These are phyloP conservation scores for Enteromius fasciolatus DNA, from an alignment of 2,797 vertebrate species.

Conservation along the genomic window DNA sequence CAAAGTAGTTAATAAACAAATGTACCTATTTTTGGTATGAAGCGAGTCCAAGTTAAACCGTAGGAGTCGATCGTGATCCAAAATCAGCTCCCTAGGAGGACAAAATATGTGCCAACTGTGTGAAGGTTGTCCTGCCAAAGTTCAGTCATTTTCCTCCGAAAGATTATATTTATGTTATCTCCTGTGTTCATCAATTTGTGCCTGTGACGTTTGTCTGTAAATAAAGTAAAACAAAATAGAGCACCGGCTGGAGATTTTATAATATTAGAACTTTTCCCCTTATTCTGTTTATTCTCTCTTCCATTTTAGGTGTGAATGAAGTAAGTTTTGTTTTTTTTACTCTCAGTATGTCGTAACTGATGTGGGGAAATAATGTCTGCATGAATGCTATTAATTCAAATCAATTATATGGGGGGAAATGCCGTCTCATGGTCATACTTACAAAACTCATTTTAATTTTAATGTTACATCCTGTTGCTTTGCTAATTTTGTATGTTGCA, in stretches of 20 bases:
- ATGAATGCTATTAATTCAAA: conserved; percentile 64
- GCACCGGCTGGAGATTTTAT: conserved; percentile 53
- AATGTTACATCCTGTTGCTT: conserved; percentile 43
- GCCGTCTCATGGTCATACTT: conserved; percentile 44
- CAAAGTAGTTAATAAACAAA: not conserved
- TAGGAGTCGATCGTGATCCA: not conserved
- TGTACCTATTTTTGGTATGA: conserved; percentile 18
- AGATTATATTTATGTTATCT: conserved; percentile 53
- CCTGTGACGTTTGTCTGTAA: conserved; percentile 60
- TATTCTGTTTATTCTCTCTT: conserved; percentile 70
- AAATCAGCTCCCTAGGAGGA: conserved; percentile 35
- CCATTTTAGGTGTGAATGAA: conserved; percentile 83
- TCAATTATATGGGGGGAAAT: conserved; percentile 3
- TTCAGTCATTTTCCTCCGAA: conserved; percentile 49
- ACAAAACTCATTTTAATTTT: conserved; percentile 19
- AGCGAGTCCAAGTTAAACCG: not conserved
- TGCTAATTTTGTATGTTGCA: conserved; percentile 48
- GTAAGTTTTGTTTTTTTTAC: conserved; percentile 77
- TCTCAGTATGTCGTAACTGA: conserved; percentile 49
- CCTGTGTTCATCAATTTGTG: conserved; percentile 53
- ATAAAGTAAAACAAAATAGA: conserved; percentile 55
- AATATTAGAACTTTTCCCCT: conserved; percentile 57
- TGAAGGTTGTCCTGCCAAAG: conserved; percentile 59
- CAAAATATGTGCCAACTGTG: conserved; percentile 57
- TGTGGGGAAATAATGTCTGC: conserved; percentile 66